Evolutionary conservation across 2,797 vertebrate species (phyloP).

Genomic region (Xiphophorus birchmanni): DNA sequence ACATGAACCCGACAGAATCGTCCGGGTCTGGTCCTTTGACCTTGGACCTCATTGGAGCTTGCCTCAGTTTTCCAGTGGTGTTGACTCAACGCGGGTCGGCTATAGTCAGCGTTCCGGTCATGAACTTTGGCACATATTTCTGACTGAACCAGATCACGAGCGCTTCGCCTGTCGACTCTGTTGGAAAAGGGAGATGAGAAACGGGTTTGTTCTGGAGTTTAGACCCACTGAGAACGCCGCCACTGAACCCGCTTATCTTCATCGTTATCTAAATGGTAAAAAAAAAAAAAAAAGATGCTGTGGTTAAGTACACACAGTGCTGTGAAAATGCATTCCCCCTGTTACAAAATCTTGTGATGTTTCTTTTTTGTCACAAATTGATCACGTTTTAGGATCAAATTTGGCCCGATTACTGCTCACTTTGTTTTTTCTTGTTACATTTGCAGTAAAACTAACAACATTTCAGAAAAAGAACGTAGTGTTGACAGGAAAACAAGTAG

Average conservation of each 20-base stretch:
- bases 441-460: not conserved
- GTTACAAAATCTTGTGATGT: not conserved
- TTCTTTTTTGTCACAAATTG: not conserved
- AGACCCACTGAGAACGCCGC: not conserved
- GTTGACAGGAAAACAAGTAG: too few relatives aligned
- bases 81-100: conserved; percentile 6
- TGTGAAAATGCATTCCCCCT: not conserved
- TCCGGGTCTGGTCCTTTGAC: not conserved
- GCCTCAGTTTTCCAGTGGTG: not conserved
- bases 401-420: not conserved
- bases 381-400: not conserved
- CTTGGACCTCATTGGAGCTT: not conserved
- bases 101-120: not conserved
- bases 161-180: not conserved
- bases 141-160: not conserved
- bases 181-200: not conserved
- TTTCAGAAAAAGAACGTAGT: too few relatives aligned
- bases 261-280: not conserved
- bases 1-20: not conserved
- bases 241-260: not conserved
- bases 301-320: not conserved
- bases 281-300: not conserved
- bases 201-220: not conserved
- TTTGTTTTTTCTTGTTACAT: too few relatives aligned
- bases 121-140: too few relatives aligned